A percentile compares a stretch with the other conserved stretches of the same genome.
phyloP scores from a whole-genome alignment of 2,113 vertebrate species.

The Pedetes capensis region DNA sequence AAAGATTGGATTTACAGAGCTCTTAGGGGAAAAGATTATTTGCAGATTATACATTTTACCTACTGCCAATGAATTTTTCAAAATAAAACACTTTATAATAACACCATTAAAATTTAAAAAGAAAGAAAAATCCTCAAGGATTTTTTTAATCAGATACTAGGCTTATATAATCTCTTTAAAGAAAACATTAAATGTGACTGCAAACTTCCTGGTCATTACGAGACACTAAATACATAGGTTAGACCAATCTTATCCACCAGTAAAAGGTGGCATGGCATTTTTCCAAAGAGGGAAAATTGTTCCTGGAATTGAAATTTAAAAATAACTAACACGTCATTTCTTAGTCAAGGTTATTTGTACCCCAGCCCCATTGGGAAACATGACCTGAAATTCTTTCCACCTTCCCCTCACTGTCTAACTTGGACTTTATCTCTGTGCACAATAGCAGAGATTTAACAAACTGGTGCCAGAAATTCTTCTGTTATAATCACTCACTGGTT shows the following conservation, averaged over 20 bases:
- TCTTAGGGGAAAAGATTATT: not conserved
- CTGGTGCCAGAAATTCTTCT: not conserved
- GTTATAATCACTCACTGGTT: not conserved
- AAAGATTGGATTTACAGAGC: not conserved
- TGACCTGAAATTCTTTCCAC: not conserved
- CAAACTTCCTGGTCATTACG: conserved; percentile 14
- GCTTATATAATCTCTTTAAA: conserved; percentile 7
- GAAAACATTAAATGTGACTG: conserved; percentile 6
- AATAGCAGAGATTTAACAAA: not conserved
- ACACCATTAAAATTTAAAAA: conserved; percentile 3
- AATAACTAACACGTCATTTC: conserved; percentile 41
- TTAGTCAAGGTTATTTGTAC: conserved; percentile 36
- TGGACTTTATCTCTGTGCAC: not conserved
- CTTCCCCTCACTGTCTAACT: not conserved
- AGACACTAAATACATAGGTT: not conserved
- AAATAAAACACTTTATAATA: conserved; percentile 34
- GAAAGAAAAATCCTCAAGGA: not conserved
- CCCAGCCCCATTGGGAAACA: not conserved
- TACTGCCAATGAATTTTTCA: not conserved
- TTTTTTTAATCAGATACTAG: conserved; percentile 18
- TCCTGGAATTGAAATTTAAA: conserved; percentile 50
- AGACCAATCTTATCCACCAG: not conserved
- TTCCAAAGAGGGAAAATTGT: conserved; percentile 40
- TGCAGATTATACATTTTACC: not conserved
- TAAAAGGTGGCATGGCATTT: not conserved